A percentile compares a stretch with the other conserved stretches of the same genome.
Conservation (phyloP, 1,140 invertebrate species). For the Lepidurus packardi region DNA sequence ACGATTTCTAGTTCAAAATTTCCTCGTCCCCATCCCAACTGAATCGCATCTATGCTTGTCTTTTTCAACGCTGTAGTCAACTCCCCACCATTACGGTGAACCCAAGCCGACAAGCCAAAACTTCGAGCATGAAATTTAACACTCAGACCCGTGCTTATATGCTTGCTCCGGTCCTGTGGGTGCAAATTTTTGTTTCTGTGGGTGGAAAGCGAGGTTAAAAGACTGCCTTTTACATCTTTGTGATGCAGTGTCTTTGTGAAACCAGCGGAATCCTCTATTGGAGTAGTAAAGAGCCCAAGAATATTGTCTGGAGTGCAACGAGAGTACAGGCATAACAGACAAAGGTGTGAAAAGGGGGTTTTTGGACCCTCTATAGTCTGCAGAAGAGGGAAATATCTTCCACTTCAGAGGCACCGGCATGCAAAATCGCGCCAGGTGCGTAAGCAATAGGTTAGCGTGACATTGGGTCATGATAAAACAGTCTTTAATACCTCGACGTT, state of each 20-base stretch:
- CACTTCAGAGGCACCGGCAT: not conserved
- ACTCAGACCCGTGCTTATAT: too few relatives aligned
- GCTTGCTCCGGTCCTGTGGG: too few relatives aligned
- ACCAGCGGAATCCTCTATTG: not conserved
- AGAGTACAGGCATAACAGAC: not conserved
- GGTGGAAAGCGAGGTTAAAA: not conserved
- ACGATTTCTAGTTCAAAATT: too few relatives aligned
- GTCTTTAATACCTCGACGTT: not conserved
- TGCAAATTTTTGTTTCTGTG: too few relatives aligned
- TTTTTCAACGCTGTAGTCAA: too few relatives aligned
- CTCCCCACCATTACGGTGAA: too few relatives aligned
- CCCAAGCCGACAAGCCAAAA: too few relatives aligned
- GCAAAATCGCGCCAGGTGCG: not conserved
- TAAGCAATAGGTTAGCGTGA: conserved; percentile 21
- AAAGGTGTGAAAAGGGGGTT: not conserved
- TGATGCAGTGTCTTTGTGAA: not conserved
- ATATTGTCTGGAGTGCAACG: not conserved
- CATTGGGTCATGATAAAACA: not conserved
- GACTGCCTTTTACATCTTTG: not conserved
- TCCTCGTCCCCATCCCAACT: too few relatives aligned
- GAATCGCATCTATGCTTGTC: too few relatives aligned
- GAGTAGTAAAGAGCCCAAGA: not conserved
- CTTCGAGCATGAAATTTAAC: too few relatives aligned
- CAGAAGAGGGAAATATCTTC: not conserved
- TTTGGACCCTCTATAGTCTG: not conserved